Evolutionary conservation across 2,888 invertebrate genomes (phyloP).

Genomic region (Pachydiplax longipennis): DNA sequence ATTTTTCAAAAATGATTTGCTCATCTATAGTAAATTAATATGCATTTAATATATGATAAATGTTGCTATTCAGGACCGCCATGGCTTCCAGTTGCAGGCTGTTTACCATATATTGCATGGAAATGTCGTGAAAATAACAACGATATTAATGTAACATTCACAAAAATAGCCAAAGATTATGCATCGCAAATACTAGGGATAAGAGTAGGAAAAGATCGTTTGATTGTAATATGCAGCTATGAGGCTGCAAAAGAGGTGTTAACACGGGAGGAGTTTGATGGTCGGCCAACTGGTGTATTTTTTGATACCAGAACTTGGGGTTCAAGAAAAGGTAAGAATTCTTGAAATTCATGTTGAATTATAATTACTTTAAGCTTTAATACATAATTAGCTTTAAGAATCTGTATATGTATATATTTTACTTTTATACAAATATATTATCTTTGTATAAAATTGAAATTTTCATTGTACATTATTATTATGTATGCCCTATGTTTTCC

Average conservation of each 20-base stretch:
- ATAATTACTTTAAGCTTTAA: no score
- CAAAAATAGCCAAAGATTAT: conserved; percentile 68
- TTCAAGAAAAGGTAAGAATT: conserved; percentile 49
- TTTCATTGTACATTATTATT: no score
- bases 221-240: conserved; percentile 74
- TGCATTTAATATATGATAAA: no score
- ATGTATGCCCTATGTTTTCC: no score
- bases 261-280: conserved; percentile 77
- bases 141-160: conserved; percentile 70
- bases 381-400: no score
- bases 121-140: conserved; percentile 64
- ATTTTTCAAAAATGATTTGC: background rate
- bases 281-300: conserved; percentile 79
- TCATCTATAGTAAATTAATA: no score
- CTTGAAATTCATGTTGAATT: no score
- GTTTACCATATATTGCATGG: conserved; percentile 67
- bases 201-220: conserved; percentile 77
- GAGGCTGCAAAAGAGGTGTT: conserved; percentile 78
- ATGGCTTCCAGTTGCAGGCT: conserved; percentile 82
- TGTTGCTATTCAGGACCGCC: conserved; percentile 63
- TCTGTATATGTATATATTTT: no score
- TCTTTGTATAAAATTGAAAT: no score
- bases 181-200: conserved; percentile 70
- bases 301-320: conserved; percentile 65
- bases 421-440: no score